These are phyloP conservation scores for Cistogaster globosa DNA, from an alignment of 2,888 invertebrate species.

Conservation along the genomic window DNA sequence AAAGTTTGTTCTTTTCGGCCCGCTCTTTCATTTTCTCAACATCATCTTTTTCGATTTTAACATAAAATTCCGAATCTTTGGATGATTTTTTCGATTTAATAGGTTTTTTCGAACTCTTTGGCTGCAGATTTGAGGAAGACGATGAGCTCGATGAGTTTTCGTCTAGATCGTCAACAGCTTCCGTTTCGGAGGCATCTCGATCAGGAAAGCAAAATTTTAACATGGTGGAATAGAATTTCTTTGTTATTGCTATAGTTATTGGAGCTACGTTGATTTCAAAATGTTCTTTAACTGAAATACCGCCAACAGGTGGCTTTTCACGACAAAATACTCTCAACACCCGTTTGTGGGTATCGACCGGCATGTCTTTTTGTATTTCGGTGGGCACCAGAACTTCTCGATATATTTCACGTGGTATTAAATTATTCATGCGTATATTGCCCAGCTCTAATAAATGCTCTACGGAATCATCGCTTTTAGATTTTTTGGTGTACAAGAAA, in stretches of 20 bases:
- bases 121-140: conserved; percentile 83
- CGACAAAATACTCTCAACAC: conserved; percentile 97
- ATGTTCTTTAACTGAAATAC: conserved; percentile 99
- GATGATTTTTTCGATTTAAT: conserved; percentile 84
- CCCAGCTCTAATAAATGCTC: conserved; percentile 98
- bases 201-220: conserved; percentile 98
- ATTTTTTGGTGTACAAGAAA: conserved; percentile 98
- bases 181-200: conserved; percentile 91
- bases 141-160: conserved; percentile 84
- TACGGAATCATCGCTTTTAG: conserved; percentile 97
- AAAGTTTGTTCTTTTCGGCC: conserved; percentile 98
- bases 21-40: conserved; percentile 95
- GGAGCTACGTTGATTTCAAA: conserved; percentile 99
- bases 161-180: conserved; percentile 86
- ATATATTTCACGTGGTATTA: conserved; percentile 96
- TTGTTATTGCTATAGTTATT: conserved; percentile 94
- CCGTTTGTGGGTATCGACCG: conserved; percentile 93
- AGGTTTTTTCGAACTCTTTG: conserved; percentile 78
- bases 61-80: conserved; percentile 95
- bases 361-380: conserved; percentile 92
- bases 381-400: conserved; percentile 93
- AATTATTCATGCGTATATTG: conserved; percentile 96
- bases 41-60: conserved; percentile 94
- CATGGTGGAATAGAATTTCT: conserved; percentile 98
- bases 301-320: conserved; percentile 98